Conservation (phyloP, 1,140 invertebrate species). For the Dermatophagoides farinae region DNA sequence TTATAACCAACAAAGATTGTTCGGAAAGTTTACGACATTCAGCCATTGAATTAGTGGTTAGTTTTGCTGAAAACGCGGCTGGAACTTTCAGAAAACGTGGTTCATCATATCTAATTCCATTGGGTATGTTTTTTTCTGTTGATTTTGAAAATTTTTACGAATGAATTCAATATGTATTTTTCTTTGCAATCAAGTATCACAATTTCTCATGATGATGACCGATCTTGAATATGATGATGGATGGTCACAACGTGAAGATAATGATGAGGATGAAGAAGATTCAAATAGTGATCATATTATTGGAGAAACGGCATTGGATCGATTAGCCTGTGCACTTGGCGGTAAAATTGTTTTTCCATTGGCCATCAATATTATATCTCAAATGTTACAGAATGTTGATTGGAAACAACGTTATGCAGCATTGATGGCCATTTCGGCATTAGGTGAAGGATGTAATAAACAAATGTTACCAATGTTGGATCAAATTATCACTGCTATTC, state of each 20-base stretch:
- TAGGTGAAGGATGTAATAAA: conserved; percentile 92
- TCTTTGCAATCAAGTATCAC: conserved; percentile 38
- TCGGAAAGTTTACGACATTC: conserved; percentile 71
- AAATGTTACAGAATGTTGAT: conserved; percentile 45
- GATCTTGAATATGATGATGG: conserved; percentile 80
- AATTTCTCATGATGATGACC: conserved; percentile 85
- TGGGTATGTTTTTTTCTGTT: conserved; percentile 11
- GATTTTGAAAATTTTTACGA: conserved; percentile 10
- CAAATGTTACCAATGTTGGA: conserved; percentile 85
- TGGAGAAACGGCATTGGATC: conserved; percentile 85
- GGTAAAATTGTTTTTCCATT: conserved; percentile 87
- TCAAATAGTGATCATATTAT: conserved; percentile 60
- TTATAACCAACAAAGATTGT: conserved; percentile 47
- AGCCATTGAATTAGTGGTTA: conserved; percentile 78
- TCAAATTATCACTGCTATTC: conserved; percentile 69
- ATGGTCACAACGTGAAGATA: conserved; percentile 48
- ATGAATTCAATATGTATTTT: conserved; percentile 12
- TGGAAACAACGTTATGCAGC: conserved; percentile 57
- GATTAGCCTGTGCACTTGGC: conserved; percentile 80
- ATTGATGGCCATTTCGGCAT: conserved; percentile 91
- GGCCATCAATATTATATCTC: conserved; percentile 49
- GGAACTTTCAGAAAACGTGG: conserved; percentile 80
- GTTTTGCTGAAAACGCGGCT: conserved; percentile 77
- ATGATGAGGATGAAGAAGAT: conserved; percentile 59
- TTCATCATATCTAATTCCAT: conserved; percentile 44